Percentiles rank a stretch among this genome's conserved stretches.
Evolutionary conservation across 2,888 invertebrate genomes (phyloP).

Genomic region (Prenolepis imparis): DNA sequence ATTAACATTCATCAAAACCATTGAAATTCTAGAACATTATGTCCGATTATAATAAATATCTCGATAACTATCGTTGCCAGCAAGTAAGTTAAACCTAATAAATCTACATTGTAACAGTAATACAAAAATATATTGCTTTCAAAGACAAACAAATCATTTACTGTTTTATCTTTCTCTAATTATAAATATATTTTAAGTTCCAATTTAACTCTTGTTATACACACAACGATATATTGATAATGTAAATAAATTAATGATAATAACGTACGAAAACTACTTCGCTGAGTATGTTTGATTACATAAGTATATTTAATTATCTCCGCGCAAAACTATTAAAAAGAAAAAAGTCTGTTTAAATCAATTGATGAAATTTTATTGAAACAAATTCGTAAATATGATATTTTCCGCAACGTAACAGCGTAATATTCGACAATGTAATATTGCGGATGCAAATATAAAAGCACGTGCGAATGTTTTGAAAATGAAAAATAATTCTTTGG

Average conservation of each 20-base stretch:
- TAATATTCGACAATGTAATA: neutral
- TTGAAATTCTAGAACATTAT: slow-evolving; percentile 19
- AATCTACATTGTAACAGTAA: neutral
- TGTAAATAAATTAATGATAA: neutral
- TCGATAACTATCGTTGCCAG: neutral
- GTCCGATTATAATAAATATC: neutral
- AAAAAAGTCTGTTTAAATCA: neutral
- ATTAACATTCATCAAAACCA: slow-evolving; percentile 36
- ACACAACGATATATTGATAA: neutral
- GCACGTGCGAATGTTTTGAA: neutral
- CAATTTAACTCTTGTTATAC: neutral
- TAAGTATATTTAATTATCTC: neutral
- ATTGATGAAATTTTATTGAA: neutral
- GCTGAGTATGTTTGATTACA: neutral
- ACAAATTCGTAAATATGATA: neutral
- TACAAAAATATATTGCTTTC: neutral
- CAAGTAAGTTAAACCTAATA: neutral
- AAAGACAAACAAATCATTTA: neutral
- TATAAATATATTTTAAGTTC: neutral
- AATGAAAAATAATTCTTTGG: neutral
- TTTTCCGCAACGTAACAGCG: neutral
- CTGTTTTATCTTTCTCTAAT: neutral
- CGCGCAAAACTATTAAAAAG: neutral
- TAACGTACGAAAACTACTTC: neutral
- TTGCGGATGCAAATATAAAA: neutral